phyloP scores from a whole-genome alignment of 1,140 invertebrate species.

The Drosophila cardini region DNA sequence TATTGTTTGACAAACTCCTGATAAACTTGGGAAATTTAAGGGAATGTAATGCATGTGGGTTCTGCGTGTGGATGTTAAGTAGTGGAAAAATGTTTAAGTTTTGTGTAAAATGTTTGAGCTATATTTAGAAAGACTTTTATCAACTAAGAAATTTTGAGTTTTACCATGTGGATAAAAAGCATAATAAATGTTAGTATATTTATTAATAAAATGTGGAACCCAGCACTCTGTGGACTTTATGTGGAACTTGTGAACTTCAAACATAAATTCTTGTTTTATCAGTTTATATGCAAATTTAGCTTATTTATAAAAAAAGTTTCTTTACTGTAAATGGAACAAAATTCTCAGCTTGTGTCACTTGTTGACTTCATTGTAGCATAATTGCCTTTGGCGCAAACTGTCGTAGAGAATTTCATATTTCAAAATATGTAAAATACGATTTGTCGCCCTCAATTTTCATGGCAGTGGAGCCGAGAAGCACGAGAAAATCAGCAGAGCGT shows the following conservation, averaged over 20 bases:
- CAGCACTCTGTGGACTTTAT: background rate
- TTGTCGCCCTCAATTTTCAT: constrained; percentile 31
- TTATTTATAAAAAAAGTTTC: background rate
- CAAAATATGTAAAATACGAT: constrained; percentile 46
- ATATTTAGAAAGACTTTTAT: too few relatives aligned
- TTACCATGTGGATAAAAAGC: too few relatives aligned
- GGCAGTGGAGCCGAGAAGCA: constrained; percentile 11
- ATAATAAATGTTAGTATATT: too few relatives aligned
- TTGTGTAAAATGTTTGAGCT: background rate
- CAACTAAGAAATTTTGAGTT: too few relatives aligned
- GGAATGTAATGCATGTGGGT: too few relatives aligned
- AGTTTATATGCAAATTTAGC: background rate
- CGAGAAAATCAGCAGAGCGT: constrained; percentile 57
- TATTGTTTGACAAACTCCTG: background rate
- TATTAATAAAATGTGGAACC: background rate
- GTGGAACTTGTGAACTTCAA: constrained; percentile 17
- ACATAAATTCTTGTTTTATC: background rate
- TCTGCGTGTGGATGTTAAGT: background rate
- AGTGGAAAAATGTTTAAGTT: too few relatives aligned
- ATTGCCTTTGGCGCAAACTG: constrained; percentile 10
- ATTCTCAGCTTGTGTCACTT: constrained; percentile 14
- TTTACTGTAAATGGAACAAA: constrained; percentile 3
- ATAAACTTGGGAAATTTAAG: background rate
- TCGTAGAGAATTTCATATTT: constrained; percentile 36
- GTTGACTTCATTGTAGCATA: constrained; percentile 23